These are phyloP conservation scores for Magallana gigas DNA, from an alignment of 1,140 invertebrate species.

Conservation along the genomic window DNA sequence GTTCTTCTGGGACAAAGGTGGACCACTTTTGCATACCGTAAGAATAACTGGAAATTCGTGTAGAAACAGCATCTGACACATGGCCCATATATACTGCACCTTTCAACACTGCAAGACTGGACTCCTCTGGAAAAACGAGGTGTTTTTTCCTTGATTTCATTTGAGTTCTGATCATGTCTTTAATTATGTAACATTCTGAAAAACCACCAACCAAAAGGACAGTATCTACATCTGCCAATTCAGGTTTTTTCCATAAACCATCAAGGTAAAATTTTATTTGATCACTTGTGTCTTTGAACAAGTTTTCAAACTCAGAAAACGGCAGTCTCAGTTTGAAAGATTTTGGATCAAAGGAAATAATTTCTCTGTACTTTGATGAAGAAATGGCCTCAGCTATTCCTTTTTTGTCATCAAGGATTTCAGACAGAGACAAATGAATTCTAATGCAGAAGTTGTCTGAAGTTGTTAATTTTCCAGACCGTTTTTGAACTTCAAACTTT, in stretches of 20 bases:
- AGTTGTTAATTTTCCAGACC: neutral
- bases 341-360: conserved; percentile 20
- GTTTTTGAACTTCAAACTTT: conserved; percentile 40
- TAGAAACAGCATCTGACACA: conserved; percentile 24
- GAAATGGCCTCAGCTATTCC: neutral
- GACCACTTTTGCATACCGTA: conserved; percentile 46
- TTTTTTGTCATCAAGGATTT: conserved; percentile 4
- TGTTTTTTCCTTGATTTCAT: neutral
- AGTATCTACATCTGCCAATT: neutral
- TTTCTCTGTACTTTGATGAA: conserved; percentile 31
- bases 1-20: neutral
- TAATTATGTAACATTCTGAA: conserved; percentile 43
- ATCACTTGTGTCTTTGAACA: conserved; percentile 29
- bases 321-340: neutral
- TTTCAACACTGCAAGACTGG: conserved; percentile 55
- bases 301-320: conserved; percentile 20
- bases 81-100: conserved; percentile 54
- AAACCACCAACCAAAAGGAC: neutral
- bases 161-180: neutral
- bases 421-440: neutral
- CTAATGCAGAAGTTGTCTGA: neutral
- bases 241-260: neutral
- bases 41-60: conserved; percentile 47
- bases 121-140: conserved; percentile 37
- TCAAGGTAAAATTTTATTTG: neutral